Evolutionary conservation across 64 coral and sea anemone genomes (phyloP).

Genomic region (Actinia tenebrosa): DNA sequence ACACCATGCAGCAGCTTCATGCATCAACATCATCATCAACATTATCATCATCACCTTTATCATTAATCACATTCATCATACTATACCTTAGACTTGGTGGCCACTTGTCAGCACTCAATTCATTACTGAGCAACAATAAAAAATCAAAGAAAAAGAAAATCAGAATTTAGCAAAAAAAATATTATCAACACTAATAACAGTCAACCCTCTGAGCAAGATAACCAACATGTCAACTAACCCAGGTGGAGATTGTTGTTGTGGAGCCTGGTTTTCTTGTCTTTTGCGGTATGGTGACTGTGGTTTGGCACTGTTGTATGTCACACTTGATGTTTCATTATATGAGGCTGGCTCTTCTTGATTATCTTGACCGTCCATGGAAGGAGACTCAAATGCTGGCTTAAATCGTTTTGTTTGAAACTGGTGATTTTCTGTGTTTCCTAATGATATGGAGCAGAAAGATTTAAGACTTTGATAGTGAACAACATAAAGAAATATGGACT

Average conservation of each 20-base stretch:
- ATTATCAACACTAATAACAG: too few species aligned
- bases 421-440: slow-evolving; percentile 25
- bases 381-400: slow-evolving; percentile 21
- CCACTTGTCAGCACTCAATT: slow-evolving; percentile 85
- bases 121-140: slow-evolving; percentile 36
- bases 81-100: slow-evolving; percentile 90
- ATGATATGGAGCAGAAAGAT: neutral
- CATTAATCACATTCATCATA: neutral
- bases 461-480: neutral
- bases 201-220: too few species aligned
- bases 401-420: slow-evolving; percentile 25
- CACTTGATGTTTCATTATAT: neutral
- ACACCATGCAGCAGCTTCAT: neutral
- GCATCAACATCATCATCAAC: neutral
- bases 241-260: neutral
- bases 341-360: neutral
- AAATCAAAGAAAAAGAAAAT: neutral
- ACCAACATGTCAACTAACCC: neutral
- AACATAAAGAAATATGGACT: too few species aligned
- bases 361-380: neutral
- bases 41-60: neutral
- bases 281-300: neutral
- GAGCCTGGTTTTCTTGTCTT: neutral
- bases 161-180: too few species aligned
- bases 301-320: neutral